Evolutionary conservation across 2,113 vertebrate genomes (phyloP).

Genomic region (Xyliphius kryptos): DNA sequence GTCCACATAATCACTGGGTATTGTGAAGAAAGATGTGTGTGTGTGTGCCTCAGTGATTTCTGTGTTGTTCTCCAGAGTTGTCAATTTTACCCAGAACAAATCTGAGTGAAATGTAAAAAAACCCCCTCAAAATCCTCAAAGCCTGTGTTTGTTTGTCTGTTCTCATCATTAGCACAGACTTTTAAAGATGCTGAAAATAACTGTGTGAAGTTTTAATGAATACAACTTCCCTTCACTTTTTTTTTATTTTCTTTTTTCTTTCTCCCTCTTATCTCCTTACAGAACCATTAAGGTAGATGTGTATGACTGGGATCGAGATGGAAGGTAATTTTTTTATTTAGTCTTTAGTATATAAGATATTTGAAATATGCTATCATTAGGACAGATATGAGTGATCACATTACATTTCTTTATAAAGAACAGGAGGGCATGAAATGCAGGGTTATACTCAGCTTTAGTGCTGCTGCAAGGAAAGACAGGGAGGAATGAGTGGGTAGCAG

Average conservation of each 20-base stretch:
- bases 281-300: slow-evolving; percentile 84
- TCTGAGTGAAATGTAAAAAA: not conserved
- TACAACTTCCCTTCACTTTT: slow-evolving; percentile 5
- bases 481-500: not conserved
- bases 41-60: not conserved
- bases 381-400: not conserved
- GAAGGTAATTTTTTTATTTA: slow-evolving; percentile 76
- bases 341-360: slow-evolving; percentile 1
- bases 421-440: slow-evolving; percentile 4
- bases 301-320: too few species aligned
- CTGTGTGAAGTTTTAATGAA: slow-evolving; percentile 2
- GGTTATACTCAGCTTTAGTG: not conserved
- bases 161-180: not conserved
- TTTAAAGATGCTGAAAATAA: slow-evolving; percentile 9
- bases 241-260: too few species aligned
- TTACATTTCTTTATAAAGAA: not conserved
- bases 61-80: not conserved
- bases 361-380: not conserved
- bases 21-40: too few species aligned
- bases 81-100: slow-evolving; percentile 7
- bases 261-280: slow-evolving; percentile 1
- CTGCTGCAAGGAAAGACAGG: not conserved
- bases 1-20: too few species aligned
- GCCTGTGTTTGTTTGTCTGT: slow-evolving; percentile 7
- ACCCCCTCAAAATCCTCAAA: not conserved